These are phyloP conservation scores for Campoletis sonorensis DNA, from an alignment of 1,140 invertebrate genomes.

Conservation along the genomic window DNA sequence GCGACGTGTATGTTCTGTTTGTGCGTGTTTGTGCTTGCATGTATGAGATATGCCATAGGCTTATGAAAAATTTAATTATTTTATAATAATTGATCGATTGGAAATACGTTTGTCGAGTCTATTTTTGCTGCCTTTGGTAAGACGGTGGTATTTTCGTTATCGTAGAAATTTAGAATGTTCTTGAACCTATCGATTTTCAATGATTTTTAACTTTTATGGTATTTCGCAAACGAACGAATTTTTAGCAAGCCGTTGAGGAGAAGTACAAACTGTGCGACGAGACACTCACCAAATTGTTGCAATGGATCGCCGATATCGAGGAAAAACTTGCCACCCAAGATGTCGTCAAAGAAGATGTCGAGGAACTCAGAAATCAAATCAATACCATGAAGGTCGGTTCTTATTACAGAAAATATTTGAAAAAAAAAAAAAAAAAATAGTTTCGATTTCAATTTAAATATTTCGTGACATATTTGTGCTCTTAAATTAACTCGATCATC, in stretches of 20 bases:
- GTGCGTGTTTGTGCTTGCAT: conserved; percentile 76
- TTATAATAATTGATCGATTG: conserved; percentile 13
- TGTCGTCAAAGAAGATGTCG: conserved; percentile 90
- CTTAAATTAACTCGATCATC: too few relatives aligned
- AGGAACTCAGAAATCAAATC: conserved; percentile 93
- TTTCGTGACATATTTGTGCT: too few relatives aligned
- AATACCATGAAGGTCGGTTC: conserved; percentile 87
- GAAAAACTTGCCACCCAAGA: conserved; percentile 92
- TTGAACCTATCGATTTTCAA: not conserved
- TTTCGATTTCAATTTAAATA: too few relatives aligned
- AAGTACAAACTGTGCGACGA: conserved; percentile 94
- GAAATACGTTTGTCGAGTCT: conserved; percentile 22
- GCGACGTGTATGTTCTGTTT: conserved; percentile 62
- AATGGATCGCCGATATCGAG: conserved; percentile 93
- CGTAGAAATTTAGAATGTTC: conserved; percentile 18
- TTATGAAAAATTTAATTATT: conserved; percentile 59
- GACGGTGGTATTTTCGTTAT: conserved; percentile 60
- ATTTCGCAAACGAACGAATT: conserved; percentile 46
- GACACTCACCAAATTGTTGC: conserved; percentile 87
- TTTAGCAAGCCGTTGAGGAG: conserved; percentile 95
- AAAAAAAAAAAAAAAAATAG: not conserved
- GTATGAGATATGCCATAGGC: conserved; percentile 73
- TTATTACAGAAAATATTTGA: not conserved
- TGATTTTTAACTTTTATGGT: conserved; percentile 45
- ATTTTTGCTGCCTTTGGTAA: conserved; percentile 67